Evolutionary conservation across 2,888 invertebrate species (phyloP).

Genomic region (Onchidella celtica): DNA sequence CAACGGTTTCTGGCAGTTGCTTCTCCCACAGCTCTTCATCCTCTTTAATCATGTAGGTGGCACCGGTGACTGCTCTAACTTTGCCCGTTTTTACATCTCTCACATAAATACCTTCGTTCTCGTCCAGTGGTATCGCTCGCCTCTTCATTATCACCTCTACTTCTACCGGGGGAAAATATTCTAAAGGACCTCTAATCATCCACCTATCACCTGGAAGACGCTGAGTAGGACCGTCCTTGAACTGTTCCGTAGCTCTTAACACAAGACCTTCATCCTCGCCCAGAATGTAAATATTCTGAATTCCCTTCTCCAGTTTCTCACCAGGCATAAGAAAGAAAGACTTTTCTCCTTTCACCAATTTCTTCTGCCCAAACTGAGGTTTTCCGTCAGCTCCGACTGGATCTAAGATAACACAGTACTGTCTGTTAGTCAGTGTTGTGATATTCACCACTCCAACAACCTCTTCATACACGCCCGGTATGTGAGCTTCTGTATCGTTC

Average conservation of each 20-base stretch:
- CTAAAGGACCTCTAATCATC: conserved; percentile 82
- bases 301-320: conserved; percentile 80
- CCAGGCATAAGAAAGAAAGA: conserved; percentile 82
- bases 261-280: conserved; percentile 82
- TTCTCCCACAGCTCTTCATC: conserved; percentile 80
- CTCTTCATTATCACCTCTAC: conserved; percentile 81
- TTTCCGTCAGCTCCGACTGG: conserved; percentile 79
- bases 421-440: conserved; percentile 80
- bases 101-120: conserved; percentile 82
- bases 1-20: conserved; percentile 79
- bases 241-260: conserved; percentile 77
- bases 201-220: conserved; percentile 81
- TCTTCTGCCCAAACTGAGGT: conserved; percentile 81
- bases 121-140: conserved; percentile 81
- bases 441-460: conserved; percentile 80
- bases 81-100: conserved; percentile 80
- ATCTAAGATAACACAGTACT: conserved; percentile 82
- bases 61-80: conserved; percentile 80
- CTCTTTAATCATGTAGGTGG: conserved; percentile 82
- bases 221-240: conserved; percentile 47
- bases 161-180: conserved; percentile 82
- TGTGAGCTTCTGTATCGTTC: conserved; percentile 81
- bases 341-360: conserved; percentile 81
- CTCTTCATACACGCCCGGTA: conserved; percentile 81
- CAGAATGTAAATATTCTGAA: conserved; percentile 80